Evolutionary conservation across 2,113 vertebrate genomes (phyloP).

Genomic region (Progne subis): DNA sequence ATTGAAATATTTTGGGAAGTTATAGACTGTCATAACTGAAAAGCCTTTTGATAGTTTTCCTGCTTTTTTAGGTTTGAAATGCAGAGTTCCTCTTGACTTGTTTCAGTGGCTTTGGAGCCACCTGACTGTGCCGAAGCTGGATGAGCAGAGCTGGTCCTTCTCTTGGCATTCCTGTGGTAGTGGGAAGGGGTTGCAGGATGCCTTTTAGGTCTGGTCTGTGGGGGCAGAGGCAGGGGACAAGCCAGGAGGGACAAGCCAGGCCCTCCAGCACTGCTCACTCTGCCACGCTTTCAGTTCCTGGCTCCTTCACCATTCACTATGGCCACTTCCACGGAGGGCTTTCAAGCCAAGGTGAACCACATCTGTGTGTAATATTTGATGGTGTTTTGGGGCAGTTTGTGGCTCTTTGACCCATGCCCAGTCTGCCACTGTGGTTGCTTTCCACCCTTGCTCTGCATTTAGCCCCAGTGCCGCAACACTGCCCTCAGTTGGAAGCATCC

Average conservation of each 20-base stretch:
- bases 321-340: not conserved
- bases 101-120: not conserved
- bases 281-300: not conserved
- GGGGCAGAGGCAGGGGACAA: not conserved
- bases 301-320: not conserved
- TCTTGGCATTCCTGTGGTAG: not conserved
- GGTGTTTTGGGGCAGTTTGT: not conserved
- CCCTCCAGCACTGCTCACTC: fast-evolving
- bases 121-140: not conserved
- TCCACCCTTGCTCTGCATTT: not conserved
- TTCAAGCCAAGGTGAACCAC: not conserved
- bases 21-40: conserved; percentile 29
- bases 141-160: not conserved
- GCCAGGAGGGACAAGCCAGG: not conserved
- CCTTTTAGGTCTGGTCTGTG: fast-evolving
- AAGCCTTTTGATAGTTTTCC: not conserved
- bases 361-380: no score
- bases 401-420: not conserved
- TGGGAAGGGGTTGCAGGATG: not conserved
- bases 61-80: not conserved
- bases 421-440: not conserved
- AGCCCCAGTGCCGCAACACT: not conserved
- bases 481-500: not conserved
- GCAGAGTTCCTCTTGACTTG: not conserved
- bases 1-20: conserved; percentile 48